Evolutionary conservation across 1,140 invertebrate species (phyloP).

Genomic region (Procambarus virginalis): DNA sequence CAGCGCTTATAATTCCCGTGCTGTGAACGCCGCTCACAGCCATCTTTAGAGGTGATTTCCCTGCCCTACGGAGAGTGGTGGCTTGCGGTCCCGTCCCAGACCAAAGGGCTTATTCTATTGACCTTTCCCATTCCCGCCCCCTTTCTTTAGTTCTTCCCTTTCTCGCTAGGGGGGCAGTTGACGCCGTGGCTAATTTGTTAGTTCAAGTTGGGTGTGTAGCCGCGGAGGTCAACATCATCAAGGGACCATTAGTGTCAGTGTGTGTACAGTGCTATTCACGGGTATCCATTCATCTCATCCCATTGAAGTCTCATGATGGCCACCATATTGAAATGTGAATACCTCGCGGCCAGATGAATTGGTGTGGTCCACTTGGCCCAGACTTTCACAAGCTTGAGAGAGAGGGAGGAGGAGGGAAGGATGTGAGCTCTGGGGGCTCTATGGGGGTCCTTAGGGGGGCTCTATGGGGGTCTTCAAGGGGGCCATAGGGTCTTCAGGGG

Average conservation of each 20-base stretch:
- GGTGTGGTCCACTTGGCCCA: conserved; percentile 2
- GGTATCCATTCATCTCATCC: conserved; percentile 32
- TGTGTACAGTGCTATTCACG: conserved; percentile 41
- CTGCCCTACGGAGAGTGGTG: neutral
- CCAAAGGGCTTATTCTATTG: neutral
- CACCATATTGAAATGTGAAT: conserved; percentile 25
- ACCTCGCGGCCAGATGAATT: conserved; percentile 10
- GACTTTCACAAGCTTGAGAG: neutral
- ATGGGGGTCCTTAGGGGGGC: too few relatives aligned
- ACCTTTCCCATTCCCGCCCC: neutral
- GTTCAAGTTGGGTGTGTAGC: conserved; percentile 41
- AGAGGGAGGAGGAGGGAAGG: neutral
- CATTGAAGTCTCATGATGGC: conserved; percentile 26
- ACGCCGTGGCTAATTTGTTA: conserved; percentile 42
- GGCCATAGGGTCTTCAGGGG: too few relatives aligned
- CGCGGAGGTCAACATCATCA: conserved; percentile 28
- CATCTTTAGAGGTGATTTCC: neutral
- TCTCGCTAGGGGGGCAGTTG: conserved; percentile 14
- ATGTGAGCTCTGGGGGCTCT: neutral
- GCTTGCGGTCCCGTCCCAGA: neutral
- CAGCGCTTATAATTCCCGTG: neutral
- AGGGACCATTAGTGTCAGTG: conserved; percentile 32
- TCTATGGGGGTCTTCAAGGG: too few relatives aligned
- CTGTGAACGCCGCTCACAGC: neutral
- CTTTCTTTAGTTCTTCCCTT: conserved; percentile 17